Percentiles rank a stretch among this genome's conserved stretches.
Conservation (phyloP, 92 coral and sea anemone genomes). For the Zoanthus gigantus region DNA sequence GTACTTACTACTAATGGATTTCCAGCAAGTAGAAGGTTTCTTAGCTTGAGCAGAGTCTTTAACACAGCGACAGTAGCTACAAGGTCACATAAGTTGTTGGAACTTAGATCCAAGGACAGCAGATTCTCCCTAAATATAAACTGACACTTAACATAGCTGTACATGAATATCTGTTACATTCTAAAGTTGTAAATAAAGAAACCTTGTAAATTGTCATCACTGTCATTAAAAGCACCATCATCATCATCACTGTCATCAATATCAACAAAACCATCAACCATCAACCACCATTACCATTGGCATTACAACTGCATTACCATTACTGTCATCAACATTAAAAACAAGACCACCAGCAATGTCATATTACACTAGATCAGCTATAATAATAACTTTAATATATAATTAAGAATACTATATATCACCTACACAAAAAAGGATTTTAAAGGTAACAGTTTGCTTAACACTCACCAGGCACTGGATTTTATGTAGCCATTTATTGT, state of each 20-base stretch:
- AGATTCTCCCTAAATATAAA: conserved; percentile 73
- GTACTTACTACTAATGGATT: conserved; percentile 91
- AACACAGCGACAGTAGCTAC: conserved; percentile 78
- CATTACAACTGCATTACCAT: not conserved
- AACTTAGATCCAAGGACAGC: conserved; percentile 93
- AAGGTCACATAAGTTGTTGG: conserved; percentile 87
- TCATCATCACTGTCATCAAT: no score
- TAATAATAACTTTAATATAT: no score
- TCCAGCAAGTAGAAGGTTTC: conserved; percentile 91
- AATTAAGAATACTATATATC: not conserved
- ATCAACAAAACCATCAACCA: not conserved
- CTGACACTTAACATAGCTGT: not conserved
- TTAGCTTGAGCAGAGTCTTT: conserved; percentile 81
- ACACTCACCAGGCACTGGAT: conserved; percentile 83
- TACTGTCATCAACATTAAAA: not conserved
- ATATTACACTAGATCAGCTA: no score
- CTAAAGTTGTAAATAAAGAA: not conserved
- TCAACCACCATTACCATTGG: not conserved
- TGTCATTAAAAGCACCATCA: no score
- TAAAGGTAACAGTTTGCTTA: not conserved
- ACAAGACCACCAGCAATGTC: no score
- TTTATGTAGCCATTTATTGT: conserved; percentile 79
- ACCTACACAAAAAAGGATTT: not conserved
- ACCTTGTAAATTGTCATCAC: no score
- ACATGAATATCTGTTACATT: no score